phyloP scores from a whole-genome alignment of 2,797 vertebrate species.

The Gobionotothen gibberifrons region DNA sequence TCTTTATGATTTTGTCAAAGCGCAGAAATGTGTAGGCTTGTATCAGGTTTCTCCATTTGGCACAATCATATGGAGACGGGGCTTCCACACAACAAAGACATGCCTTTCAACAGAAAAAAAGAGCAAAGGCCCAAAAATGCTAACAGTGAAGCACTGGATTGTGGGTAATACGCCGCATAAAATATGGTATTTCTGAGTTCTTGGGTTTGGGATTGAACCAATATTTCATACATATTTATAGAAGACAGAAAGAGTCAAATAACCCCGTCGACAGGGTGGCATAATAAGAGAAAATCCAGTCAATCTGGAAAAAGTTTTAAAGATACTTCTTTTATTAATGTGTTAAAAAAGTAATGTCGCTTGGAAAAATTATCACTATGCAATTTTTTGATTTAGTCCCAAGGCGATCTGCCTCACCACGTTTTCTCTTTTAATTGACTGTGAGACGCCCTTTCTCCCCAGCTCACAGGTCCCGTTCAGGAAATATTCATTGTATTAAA shows the following conservation, averaged over 20 bases:
- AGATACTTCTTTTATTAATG: slow-evolving; percentile 4
- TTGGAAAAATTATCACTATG: slow-evolving; percentile 15
- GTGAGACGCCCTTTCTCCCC: slow-evolving; percentile 27
- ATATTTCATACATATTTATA: slow-evolving; percentile 42
- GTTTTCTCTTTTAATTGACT: slow-evolving; percentile 36
- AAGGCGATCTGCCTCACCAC: slow-evolving; percentile 12
- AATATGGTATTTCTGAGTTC: slow-evolving; percentile 39
- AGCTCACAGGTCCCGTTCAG: slow-evolving; percentile 33
- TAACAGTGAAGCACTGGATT: slow-evolving; percentile 34
- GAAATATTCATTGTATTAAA: slow-evolving; percentile 64
- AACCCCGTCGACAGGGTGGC: slow-evolving; percentile 29
- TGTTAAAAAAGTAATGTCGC: slow-evolving; percentile 17
- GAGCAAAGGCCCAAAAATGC: slow-evolving; percentile 22
- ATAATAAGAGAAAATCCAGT: slow-evolving; percentile 10
- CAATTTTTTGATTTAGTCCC: slow-evolving; percentile 27
- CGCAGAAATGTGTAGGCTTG: slow-evolving; percentile 53
- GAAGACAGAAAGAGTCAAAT: slow-evolving; percentile 36
- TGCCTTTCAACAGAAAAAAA: slow-evolving; percentile 22
- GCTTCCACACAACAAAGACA: slow-evolving; percentile 62
- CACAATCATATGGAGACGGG: slow-evolving; percentile 32
- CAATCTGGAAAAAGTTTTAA: slow-evolving; percentile 8
- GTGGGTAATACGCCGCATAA: slow-evolving; percentile 35
- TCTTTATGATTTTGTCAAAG: slow-evolving; percentile 57
- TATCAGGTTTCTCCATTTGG: slow-evolving; percentile 54
- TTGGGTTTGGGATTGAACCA: background rate